Percentiles rank a stretch among this genome's conserved stretches.
These are phyloP conservation scores for Deroplatys truncata DNA, from an alignment of 2,888 invertebrate genomes.

Conservation along the genomic window DNA sequence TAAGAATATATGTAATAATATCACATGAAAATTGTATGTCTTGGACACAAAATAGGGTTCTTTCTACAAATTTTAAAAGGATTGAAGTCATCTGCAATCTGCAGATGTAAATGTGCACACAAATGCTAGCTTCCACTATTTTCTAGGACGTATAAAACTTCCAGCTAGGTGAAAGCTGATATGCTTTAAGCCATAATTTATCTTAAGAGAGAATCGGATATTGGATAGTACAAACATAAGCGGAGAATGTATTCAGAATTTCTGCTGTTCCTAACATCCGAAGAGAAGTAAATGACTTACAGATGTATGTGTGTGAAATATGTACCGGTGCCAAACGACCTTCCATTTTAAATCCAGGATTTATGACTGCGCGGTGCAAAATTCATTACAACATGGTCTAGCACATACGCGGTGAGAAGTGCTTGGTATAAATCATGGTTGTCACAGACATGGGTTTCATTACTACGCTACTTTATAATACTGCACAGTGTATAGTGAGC, in stretches of 20 bases:
- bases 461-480: background rate
- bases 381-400: constrained; percentile 6
- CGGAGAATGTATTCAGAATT: background rate
- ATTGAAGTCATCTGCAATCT: too few species aligned
- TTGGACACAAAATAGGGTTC: too few species aligned
- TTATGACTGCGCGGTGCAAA: background rate
- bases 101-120: too few species aligned
- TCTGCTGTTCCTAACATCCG: background rate
- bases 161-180: too few species aligned
- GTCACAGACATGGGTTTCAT: background rate
- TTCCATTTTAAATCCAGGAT: background rate
- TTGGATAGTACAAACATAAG: too few species aligned
- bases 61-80: too few species aligned
- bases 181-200: too few species aligned
- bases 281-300: background rate
- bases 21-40: too few species aligned
- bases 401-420: background rate
- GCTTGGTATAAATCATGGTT: background rate
- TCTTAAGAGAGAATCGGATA: too few species aligned
- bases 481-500: background rate
- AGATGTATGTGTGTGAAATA: background rate
- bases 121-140: too few species aligned
- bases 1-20: too few species aligned
- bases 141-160: too few species aligned
- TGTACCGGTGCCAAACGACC: background rate